phyloP scores from a whole-genome alignment of 2,888 invertebrate species.

The Eremobia ochroleuca region DNA sequence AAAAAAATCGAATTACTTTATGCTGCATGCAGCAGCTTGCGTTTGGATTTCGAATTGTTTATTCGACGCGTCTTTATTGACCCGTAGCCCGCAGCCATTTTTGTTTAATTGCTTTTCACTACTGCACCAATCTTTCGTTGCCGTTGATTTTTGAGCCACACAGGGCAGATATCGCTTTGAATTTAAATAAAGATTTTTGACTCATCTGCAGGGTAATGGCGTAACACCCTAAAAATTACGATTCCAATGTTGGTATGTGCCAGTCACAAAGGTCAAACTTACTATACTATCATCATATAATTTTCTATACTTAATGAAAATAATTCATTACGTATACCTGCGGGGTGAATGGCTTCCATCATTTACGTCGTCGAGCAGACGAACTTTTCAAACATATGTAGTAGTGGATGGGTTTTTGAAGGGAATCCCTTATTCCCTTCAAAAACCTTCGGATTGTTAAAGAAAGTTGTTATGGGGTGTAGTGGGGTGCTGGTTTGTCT shows the following conservation, averaged over 20 bases:
- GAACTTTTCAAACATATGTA: not conserved
- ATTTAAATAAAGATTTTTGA: not conserved
- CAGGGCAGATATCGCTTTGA: not conserved
- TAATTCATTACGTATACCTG: too few relatives aligned
- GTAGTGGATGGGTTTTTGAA: too few relatives aligned
- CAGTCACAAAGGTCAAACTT: too few relatives aligned
- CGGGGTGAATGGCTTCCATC: too few relatives aligned
- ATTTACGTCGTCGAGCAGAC: not conserved
- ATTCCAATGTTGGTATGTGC: too few relatives aligned
- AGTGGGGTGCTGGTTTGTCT: too few relatives aligned
- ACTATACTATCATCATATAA: too few relatives aligned
- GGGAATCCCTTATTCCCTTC: not conserved
- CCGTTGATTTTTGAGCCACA: not conserved
- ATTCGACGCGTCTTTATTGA: not conserved
- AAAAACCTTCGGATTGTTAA: not conserved
- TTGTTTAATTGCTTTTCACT: conserved; percentile 8
- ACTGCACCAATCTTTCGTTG: not conserved
- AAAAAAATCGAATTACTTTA: conserved; percentile 26
- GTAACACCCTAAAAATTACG: too few relatives aligned
- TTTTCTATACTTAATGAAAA: too few relatives aligned
- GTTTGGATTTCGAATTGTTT: conserved; percentile 32
- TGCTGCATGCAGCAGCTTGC: conserved; percentile 14
- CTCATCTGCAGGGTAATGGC: too few relatives aligned
- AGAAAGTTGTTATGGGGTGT: not conserved
- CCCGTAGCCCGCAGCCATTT: not conserved